Conservation (phyloP, 2,113 vertebrate species). For the Pseudorasbora parva region DNA sequence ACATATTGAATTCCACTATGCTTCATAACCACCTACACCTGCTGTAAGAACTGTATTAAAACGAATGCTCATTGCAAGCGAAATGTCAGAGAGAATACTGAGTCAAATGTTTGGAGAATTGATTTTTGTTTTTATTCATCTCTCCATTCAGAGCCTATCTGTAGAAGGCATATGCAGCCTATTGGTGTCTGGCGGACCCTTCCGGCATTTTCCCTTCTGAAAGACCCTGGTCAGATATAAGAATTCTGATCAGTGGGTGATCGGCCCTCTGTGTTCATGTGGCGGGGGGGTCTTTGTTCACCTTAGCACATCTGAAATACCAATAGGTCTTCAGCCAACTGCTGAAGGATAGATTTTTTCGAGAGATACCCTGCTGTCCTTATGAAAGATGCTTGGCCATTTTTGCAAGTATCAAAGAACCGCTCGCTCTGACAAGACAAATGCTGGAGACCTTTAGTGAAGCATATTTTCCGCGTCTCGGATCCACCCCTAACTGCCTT, state of each 20-base stretch:
- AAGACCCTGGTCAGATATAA: conserved; percentile 52
- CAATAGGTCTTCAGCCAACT: conserved; percentile 64
- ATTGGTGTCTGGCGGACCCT: conserved; percentile 41
- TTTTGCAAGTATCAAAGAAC: conserved; percentile 57
- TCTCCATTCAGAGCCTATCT: conserved; percentile 42
- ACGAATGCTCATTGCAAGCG: background rate
- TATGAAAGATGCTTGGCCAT: conserved; percentile 52
- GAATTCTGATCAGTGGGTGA: conserved; percentile 50
- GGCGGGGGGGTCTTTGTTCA: conserved; percentile 54
- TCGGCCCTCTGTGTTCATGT: conserved; percentile 46
- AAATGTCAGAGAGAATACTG: conserved; percentile 22
- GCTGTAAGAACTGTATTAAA: background rate
- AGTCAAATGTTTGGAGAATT: conserved; percentile 3
- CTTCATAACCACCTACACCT: background rate
- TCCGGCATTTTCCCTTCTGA: conserved; percentile 31
- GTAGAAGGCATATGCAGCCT: conserved; percentile 33
- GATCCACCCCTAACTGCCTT: conserved; percentile 21
- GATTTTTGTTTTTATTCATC: conserved; percentile 32
- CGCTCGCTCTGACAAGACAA: conserved; percentile 50
- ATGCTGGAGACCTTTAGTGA: conserved; percentile 37
- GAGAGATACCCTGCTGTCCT: conserved; percentile 53
- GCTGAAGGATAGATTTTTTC: conserved; percentile 64
- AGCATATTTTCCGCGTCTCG: conserved; percentile 32
- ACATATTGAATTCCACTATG: background rate
- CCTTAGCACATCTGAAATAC: conserved; percentile 58